phyloP scores from a whole-genome alignment of 2,888 invertebrate genomes.

The Dryadula phaetusa region DNA sequence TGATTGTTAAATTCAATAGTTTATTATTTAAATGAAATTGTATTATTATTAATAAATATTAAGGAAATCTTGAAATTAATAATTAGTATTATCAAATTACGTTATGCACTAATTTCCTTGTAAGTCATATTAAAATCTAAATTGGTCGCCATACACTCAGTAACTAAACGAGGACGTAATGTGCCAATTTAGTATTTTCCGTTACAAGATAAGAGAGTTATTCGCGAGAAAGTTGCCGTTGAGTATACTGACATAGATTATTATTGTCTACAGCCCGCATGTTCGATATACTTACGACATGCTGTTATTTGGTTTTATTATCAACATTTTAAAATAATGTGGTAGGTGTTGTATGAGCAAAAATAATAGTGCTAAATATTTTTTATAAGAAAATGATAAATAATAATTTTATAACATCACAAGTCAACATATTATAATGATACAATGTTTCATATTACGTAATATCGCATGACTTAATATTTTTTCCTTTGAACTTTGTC shows the following conservation, averaged over 20 bases:
- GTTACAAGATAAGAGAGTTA: slow-evolving; percentile 58
- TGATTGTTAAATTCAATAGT: neutral
- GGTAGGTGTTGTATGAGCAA: neutral
- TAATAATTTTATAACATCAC: neutral
- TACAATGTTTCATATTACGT: slow-evolving; percentile 46
- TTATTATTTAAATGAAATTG: neutral
- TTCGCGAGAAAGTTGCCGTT: slow-evolving; percentile 69
- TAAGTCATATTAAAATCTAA: neutral
- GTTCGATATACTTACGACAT: slow-evolving; percentile 52
- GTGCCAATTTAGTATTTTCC: slow-evolving; percentile 47
- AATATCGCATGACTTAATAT: slow-evolving; percentile 44
- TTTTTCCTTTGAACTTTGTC: slow-evolving; percentile 50
- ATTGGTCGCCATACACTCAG: neutral
- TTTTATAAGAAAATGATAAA: neutral
- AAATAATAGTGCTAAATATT: neutral
- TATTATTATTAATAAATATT: neutral
- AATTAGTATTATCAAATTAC: neutral
- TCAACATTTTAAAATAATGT: slow-evolving; percentile 24
- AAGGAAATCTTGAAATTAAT: slow-evolving; percentile 8
- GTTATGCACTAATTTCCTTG: neutral
- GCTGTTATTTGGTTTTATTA: slow-evolving; percentile 42
- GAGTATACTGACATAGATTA: slow-evolving; percentile 53
- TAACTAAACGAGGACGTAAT: neutral
- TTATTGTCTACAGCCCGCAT: slow-evolving; percentile 64
- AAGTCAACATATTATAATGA: slow-evolving; percentile 38